These are phyloP conservation scores for Oreortyx pictus DNA, from an alignment of 2,797 vertebrate genomes.

Conservation along the genomic window DNA sequence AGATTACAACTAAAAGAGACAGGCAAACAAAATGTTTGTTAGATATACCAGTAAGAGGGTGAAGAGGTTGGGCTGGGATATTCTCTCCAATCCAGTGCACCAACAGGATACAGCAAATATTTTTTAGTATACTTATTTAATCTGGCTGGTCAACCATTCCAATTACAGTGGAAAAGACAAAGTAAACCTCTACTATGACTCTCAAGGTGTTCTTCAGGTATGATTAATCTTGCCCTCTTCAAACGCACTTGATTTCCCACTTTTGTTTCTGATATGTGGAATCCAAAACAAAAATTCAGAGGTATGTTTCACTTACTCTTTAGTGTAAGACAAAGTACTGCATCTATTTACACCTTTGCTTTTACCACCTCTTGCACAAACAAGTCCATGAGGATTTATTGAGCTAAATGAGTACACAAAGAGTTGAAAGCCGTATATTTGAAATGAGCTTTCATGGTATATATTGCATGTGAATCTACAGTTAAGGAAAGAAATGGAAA, in stretches of 20 bases:
- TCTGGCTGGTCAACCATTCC: background rate
- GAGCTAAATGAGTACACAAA: background rate
- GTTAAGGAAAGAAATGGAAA: background rate
- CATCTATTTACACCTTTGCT: background rate
- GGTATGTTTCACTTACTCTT: background rate
- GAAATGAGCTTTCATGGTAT: background rate
- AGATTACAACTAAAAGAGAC: background rate
- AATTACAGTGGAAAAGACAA: background rate
- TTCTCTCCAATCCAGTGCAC: background rate
- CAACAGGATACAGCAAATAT: background rate
- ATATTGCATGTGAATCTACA: accelerated
- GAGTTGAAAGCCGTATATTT: background rate
- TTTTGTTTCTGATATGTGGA: background rate
- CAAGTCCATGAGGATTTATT: background rate
- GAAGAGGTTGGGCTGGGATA: background rate
- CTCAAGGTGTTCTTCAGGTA: background rate
- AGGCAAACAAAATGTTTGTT: background rate
- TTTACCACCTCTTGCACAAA: background rate
- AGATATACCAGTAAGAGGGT: background rate
- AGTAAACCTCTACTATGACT: background rate
- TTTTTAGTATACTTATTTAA: background rate
- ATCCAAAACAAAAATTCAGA: background rate
- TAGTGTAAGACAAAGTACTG: background rate
- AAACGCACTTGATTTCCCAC: background rate
- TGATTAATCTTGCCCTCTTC: background rate